A percentile compares a stretch with the other conserved stretches of the same genome.
phyloP scores from a whole-genome alignment of 2,888 invertebrate genomes.

The Iselma pallidipennis region DNA sequence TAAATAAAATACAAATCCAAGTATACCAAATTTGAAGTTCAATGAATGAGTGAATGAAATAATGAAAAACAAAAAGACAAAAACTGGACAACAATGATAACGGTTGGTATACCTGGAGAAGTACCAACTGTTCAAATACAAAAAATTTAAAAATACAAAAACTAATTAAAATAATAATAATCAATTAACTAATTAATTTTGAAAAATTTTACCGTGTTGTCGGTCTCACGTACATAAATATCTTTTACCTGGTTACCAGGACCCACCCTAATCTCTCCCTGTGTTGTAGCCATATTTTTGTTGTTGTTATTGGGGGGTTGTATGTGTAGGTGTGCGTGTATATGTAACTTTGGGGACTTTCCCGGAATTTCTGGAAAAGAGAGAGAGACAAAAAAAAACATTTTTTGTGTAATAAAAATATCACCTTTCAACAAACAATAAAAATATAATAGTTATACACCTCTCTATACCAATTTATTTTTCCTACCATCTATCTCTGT shows the following conservation, averaged over 20 bases:
- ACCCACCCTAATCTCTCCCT: constrained; percentile 78
- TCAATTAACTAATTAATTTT: background rate
- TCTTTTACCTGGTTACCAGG: constrained; percentile 76
- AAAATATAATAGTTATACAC: background rate
- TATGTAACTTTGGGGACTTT: no score
- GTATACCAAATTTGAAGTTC: background rate
- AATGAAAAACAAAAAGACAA: background rate
- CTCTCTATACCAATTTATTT: background rate
- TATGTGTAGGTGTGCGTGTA: no score
- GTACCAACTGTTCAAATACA: background rate
- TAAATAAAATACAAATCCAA: constrained; percentile 3
- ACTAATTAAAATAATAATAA: background rate
- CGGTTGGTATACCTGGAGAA: background rate
- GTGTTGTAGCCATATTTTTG: constrained; percentile 73
- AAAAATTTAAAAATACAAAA: background rate
- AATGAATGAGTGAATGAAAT: background rate
- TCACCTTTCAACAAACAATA: background rate
- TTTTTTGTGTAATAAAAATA: no score
- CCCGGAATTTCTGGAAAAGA: constrained; percentile 34
- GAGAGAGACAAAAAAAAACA: constrained; percentile 18
- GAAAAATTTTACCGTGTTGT: constrained; percentile 60
- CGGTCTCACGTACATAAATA: constrained; percentile 63
- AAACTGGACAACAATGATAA: no score
- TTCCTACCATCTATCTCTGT: background rate
- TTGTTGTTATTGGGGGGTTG: no score